Conservation (phyloP, 2,797 vertebrate species). For the Tolypeutes matacus region DNA sequence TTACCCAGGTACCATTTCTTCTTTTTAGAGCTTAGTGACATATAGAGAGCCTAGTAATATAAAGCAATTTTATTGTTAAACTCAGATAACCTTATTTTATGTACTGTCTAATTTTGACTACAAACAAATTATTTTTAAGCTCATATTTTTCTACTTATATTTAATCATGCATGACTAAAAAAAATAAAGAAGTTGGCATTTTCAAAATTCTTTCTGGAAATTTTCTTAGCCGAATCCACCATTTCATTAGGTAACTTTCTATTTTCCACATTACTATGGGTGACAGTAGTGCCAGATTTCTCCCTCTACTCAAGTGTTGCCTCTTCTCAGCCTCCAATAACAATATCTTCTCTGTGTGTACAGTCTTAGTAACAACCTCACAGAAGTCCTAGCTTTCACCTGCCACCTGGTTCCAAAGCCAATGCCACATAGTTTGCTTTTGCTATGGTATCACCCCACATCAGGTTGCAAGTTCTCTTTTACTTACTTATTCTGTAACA, state of each 20-base stretch:
- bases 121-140: not conserved
- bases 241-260: not conserved
- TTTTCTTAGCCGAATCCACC: not conserved
- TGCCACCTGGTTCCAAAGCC: not conserved
- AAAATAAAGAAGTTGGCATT: not conserved
- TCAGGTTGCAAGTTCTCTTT: not conserved
- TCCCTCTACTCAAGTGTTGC: not conserved
- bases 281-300: not conserved
- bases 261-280: not conserved
- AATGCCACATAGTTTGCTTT: not conserved
- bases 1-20: not conserved
- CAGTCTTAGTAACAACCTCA: not conserved
- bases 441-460: not conserved
- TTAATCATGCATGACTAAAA: not conserved
- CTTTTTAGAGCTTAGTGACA: not conserved
- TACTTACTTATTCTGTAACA: not conserved
- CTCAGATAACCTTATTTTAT: not conserved
- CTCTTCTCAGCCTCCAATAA: not conserved
- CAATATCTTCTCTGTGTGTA: not conserved
- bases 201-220: not conserved
- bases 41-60: not conserved
- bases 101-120: not conserved
- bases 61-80: not conserved
- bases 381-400: not conserved
- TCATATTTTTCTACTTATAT: not conserved